A percentile compares a stretch with the other conserved stretches of the same genome.
These are phyloP conservation scores for Schizopygopsis malacanthus DNA, from an alignment of 2,797 vertebrate genomes.

Conservation along the genomic window DNA sequence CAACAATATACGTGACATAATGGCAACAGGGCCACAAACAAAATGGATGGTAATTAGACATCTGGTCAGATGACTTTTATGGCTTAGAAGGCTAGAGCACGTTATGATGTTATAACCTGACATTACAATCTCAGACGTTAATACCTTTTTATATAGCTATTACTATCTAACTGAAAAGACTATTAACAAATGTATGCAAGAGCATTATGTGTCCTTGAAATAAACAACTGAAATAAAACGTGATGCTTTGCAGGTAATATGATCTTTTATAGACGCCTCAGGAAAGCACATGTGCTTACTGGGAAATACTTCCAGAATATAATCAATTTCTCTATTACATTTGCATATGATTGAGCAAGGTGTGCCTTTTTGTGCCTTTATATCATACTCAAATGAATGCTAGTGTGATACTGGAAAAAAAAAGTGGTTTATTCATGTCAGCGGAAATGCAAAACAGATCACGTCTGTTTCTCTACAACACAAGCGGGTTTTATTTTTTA, in stretches of 20 bases:
- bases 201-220: neutral
- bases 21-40: conserved; percentile 22
- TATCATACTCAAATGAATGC: neutral
- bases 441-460: conserved; percentile 25
- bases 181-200: neutral
- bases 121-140: neutral
- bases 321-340: neutral
- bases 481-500: neutral
- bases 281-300: neutral
- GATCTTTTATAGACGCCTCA: neutral
- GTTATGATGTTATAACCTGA: neutral
- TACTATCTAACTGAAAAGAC: neutral
- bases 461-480: conserved; percentile 18
- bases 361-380: neutral
- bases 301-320: neutral
- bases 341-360: neutral
- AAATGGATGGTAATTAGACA: conserved; percentile 11
- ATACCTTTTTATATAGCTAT: neutral
- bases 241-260: neutral
- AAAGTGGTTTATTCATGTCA: conserved; percentile 1
- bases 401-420: neutral
- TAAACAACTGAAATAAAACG: neutral
- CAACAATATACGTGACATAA: neutral
- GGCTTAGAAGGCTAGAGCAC: conserved; percentile 25
- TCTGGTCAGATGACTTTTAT: conserved; percentile 29